Base-by-base conservation (phyloP, 2,888 invertebrate species). In the Patella depressa region DNA sequence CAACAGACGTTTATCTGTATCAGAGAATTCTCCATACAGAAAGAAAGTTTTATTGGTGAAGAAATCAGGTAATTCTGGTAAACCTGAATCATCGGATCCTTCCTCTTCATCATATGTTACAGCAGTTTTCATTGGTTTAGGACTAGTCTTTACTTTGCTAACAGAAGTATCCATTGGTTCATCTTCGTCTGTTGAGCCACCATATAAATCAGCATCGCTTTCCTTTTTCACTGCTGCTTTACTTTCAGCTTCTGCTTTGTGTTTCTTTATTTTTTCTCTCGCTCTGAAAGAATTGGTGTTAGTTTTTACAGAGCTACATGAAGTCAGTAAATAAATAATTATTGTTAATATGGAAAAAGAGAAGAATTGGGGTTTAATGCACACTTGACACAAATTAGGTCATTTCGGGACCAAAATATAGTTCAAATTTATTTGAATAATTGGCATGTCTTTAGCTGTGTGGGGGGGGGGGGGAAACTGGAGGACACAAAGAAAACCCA, bases 1-100 rank as follows among this genome's bases (percentile, higher is more conserved):
- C 73, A 91, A 72, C 45, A 84, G 76, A 54, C 88, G 79, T 69
- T 86, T 81, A 54, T 89, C 86, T 24, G 76, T 69, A 0, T 81
- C 80, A 7, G 80, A 80, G 76, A 90, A 88, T n/a, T 86, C 82
- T 74, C 91, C 91, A 80, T 91, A 90, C 11, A 91, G 83, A 77
- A 90, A 88, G 82, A 91, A 91, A 72, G 85, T 79, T 81, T 89
- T 90, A 65, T 87, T 87, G 3, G 85, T 80, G 77, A 91, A 89
- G 80, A 90, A 90, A 74, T 89, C 87, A 1, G 89, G 89, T 24
- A 90, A 79, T 29, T 88, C 88, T 5, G 90, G 90, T 45, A 90
- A 76, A 1, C 86, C 88, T 2, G 87, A 88, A 76, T 88, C 88
- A 34, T 82, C 79, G 15, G 76, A 79, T 77, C 81, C 80, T 65